Base-by-base conservation (phyloP, 2,113 vertebrate genomes). In the Talpa occidentalis region DNA sequence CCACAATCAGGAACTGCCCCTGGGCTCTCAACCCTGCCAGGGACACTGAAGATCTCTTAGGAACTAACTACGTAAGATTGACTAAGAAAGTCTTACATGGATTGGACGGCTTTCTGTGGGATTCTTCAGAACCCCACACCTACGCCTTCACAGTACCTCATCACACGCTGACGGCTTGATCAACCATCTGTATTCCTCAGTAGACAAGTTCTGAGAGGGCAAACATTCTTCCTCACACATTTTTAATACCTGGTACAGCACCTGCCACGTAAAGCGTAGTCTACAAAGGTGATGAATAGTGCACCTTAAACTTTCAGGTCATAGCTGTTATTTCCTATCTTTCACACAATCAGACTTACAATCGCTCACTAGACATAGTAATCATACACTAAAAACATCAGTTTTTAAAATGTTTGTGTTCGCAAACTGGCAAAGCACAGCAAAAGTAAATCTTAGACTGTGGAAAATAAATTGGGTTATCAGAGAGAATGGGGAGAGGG, bases 11-110 rank as follows among this genome's bases (percentile, higher is more conserved):
- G 60, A 40, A 66, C 52, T 17, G 67, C 28, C 17, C 28, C n/a
- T 64, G 24, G 15, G 12, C 42, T 3, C 2, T 0, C 30, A 3
- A 1, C 56, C 2, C 40, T 28, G 0, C n/a, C 42, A 37, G 4
- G 15, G 15, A 28, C 85, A 32, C 32, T 52, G 22, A 59, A 56
- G 59, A 21, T 64, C 12, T 30, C 10, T 77, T 37, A 42, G 59
- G 47, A 66, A 76, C 74, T 64, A 52, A 77, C 40, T 9, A n/a
- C n/a, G n/a, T n/a, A n/a, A n/a, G n/a, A n/a, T n/a, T 60, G 37
- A 24, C n/a, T 49, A 32, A 44, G 42, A 73, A 32, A 73, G 54
- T 1, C 44, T 72, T 26, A 14, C 42, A 42, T 64, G 44, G 21
- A 28, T 44, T 44, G 28, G 21, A 21, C 6, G 47, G 15, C 4